A percentile compares a stretch with the other conserved stretches of the same genome.
phyloP scores from a whole-genome alignment of 2,888 invertebrate genomes.

The Ectobius pallidus region DNA sequence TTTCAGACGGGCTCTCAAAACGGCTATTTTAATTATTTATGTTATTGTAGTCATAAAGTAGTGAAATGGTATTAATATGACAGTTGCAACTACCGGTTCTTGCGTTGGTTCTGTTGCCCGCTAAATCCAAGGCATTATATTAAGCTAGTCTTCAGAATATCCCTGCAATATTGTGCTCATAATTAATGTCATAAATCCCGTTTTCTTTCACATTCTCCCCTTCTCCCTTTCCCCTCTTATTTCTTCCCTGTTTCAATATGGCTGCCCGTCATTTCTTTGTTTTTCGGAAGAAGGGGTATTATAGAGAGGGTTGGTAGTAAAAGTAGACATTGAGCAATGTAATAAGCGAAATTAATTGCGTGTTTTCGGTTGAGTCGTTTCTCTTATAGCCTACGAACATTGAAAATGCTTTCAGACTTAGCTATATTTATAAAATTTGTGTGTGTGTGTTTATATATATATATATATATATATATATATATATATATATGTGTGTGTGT shows the following conservation, averaged over 20 bases:
- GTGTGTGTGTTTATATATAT: too few relatives aligned
- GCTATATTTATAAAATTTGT: too few relatives aligned
- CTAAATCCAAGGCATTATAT: background rate
- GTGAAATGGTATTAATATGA: background rate
- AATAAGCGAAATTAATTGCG: too few relatives aligned
- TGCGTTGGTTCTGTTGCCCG: background rate
- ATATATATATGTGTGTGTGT: too few relatives aligned
- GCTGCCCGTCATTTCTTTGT: background rate
- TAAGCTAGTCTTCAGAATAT: background rate
- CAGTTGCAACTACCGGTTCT: background rate
- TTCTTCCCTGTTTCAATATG: background rate
- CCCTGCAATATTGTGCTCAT: background rate
- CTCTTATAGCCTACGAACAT: background rate
- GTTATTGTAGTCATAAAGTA: background rate
- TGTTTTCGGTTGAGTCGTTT: too few relatives aligned
- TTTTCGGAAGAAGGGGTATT: too few relatives aligned
- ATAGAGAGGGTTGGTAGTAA: too few relatives aligned
- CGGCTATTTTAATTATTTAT: background rate
- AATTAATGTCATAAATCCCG: constrained; percentile 22
- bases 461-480: too few relatives aligned
- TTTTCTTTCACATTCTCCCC: background rate
- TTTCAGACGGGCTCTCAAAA: too few relatives aligned
- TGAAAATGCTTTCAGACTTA: too few relatives aligned
- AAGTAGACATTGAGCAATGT: too few relatives aligned
- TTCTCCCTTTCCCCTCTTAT: background rate